Conservation (phyloP, 2,888 invertebrate genomes). For the Eupithecia subfuscata region DNA sequence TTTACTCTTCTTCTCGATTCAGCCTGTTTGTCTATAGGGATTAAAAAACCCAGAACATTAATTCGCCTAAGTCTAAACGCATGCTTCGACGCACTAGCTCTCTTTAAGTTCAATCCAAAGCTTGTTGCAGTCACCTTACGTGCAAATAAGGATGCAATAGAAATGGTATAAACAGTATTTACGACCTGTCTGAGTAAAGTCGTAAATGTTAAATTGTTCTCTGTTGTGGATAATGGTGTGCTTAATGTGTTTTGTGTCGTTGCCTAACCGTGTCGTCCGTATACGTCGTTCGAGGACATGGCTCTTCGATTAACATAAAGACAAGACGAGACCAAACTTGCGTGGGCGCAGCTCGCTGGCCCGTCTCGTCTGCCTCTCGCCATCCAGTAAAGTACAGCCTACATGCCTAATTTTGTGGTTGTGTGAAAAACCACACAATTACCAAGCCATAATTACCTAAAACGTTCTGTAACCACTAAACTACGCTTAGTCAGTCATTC, state of each 20-base stretch:
- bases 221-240: slow-evolving; percentile 68
- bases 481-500: slow-evolving; percentile 66
- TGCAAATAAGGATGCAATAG: slow-evolving; percentile 71
- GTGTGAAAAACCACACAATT: slow-evolving; percentile 36
- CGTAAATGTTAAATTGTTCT: slow-evolving; percentile 79
- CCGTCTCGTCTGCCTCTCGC: slow-evolving; percentile 50
- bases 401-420: slow-evolving; percentile 29
- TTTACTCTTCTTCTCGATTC: background rate
- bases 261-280: slow-evolving; percentile 63
- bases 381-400: slow-evolving; percentile 37
- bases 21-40: background rate
- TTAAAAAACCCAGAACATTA: background rate
- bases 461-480: slow-evolving; percentile 63
- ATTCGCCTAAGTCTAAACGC: background rate
- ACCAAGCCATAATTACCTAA: slow-evolving; percentile 52
- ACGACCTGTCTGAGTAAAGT: slow-evolving; percentile 73
- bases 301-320: slow-evolving; percentile 83
- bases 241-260: slow-evolving; percentile 71
- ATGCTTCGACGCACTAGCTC: slow-evolving; percentile 13
- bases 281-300: slow-evolving; percentile 69
- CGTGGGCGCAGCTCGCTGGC: slow-evolving; percentile 68
- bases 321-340: slow-evolving; percentile 60
- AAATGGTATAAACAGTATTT: slow-evolving; percentile 73
- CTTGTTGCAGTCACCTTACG: slow-evolving; percentile 52
- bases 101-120: slow-evolving; percentile 30